Percentiles rank a stretch among this genome's conserved stretches.
Evolutionary conservation across 2,797 vertebrate genomes (phyloP).

Genomic region (Alauda arvensis): DNA sequence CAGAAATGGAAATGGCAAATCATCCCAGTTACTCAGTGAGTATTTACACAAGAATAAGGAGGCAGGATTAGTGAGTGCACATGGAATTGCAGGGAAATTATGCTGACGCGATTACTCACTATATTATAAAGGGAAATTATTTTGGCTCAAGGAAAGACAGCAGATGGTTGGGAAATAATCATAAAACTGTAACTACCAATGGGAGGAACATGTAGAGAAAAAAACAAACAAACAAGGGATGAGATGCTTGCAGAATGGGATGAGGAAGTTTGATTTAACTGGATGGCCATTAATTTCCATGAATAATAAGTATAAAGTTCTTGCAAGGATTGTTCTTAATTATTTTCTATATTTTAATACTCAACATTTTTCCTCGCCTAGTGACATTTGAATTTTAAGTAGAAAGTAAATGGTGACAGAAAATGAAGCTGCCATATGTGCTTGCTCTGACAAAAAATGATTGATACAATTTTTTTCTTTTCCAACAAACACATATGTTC

Average conservation of each 20-base stretch:
- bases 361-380: background rate
- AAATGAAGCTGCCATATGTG: slow-evolving; percentile 34
- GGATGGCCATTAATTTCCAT: background rate
- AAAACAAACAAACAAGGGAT: background rate
- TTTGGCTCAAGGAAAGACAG: slow-evolving; percentile 25
- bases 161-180: slow-evolving; percentile 39
- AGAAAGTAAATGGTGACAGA: slow-evolving; percentile 4
- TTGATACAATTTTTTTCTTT: background rate
- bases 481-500: slow-evolving; percentile 29
- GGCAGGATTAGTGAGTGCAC: background rate
- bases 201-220: background rate
- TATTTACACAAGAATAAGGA: background rate
- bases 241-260: background rate
- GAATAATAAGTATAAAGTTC: background rate
- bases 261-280: slow-evolving; percentile 6
- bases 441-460: slow-evolving; percentile 26
- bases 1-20: background rate
- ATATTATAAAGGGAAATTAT: slow-evolving; percentile 30
- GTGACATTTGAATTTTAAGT: slow-evolving; percentile 29
- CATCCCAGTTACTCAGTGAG: background rate
- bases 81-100: background rate
- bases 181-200: slow-evolving; percentile 23
- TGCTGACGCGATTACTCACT: background rate
- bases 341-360: background rate
- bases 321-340: background rate